phyloP scores from a whole-genome alignment of 2,888 invertebrate species.

The Brachycybe producta region DNA sequence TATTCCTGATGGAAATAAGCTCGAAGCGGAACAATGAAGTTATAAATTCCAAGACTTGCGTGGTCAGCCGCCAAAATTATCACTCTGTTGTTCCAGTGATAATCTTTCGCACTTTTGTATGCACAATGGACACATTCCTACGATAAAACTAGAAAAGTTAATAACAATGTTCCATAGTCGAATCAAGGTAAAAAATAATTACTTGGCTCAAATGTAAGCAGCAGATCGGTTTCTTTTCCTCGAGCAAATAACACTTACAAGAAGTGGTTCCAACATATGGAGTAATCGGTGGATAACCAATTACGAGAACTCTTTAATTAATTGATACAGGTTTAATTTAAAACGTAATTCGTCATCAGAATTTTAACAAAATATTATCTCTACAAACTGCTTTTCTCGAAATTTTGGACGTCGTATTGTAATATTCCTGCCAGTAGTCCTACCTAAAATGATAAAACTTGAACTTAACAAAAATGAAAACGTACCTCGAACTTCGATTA shows the following conservation, averaged over 20 bases:
- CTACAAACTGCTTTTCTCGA: no score
- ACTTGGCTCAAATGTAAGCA: conserved; percentile 86
- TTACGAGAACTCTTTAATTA: conserved; percentile 44
- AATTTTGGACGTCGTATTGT: no score
- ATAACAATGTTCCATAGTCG: neutral
- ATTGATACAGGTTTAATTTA: conserved; percentile 15
- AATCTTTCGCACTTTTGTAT: conserved; percentile 41
- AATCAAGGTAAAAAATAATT: conserved; percentile 16
- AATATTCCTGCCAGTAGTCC: no score
- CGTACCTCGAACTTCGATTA: no score
- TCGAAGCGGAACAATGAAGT: conserved; percentile 91
- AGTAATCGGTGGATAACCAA: conserved; percentile 90
- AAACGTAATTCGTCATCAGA: no score
- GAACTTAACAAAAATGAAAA: no score
- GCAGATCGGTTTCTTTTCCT: conserved; percentile 88
- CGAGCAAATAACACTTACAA: conserved; percentile 88
- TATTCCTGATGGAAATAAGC: conserved; percentile 91
- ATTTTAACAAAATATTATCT: no score
- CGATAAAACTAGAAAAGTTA: conserved; percentile 10
- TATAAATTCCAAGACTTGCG: conserved; percentile 94
- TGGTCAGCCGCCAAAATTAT: conserved; percentile 95
- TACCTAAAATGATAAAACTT: no score
- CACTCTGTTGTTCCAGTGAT: conserved; percentile 91
- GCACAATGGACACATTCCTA: conserved; percentile 86
- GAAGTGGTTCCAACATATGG: conserved; percentile 97